Base-by-base conservation (phyloP, 2,888 invertebrate genomes). In the Kuschelorhynchus macadamiae region DNA sequence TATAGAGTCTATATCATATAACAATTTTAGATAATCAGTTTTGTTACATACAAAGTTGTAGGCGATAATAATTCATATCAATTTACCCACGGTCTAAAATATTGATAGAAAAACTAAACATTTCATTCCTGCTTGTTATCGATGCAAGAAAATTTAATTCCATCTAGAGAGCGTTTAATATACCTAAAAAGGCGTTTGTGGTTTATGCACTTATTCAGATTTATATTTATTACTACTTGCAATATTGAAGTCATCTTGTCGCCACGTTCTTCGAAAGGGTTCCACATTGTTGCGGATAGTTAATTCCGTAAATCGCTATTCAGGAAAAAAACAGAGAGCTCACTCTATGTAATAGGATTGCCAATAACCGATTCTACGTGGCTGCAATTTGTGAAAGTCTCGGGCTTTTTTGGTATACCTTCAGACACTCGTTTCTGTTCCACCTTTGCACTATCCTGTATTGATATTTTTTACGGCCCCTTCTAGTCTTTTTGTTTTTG, bases 131-230 rank as follows among this genome's bases (percentile, higher is more conserved):
- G 36, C 7, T 9, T 11, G 4, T 36, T 44, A 44, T 9, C 18
- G 8, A 9, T 9, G 44, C 8, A 44, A 44, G 20, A 44, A 44
- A 41, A 8, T 25, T 16, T 5, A 49, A 49, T 49, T 49, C 11
- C 30, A 20, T 17, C 11, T 12, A 36, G 2, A 49, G 14, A 49
- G 18, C 21, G 8, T 49, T 49, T 25, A 49, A 25, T 49, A 18
- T 49, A 11, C 12, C 25, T 14, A 17, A 49, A 49, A 49, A 25
- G 20, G n/a, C 20, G 7, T 36, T 49, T 49, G 49, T 25, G 49
- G 49, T 49, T 49, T 49, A 25, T 12, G 46, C 46, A 46, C 16
- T 46, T 46, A 46, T 49, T 20, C 49, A 49, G 25, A 25, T 49
- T 21, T 36, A 36, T 36, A 36, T 36, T 36, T 36, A 36, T 8